Evolutionary conservation across 2,888 invertebrate species (phyloP), one percentile per base, ranked within the genome.

Genomic region (Dryomyza anilis): DNA sequence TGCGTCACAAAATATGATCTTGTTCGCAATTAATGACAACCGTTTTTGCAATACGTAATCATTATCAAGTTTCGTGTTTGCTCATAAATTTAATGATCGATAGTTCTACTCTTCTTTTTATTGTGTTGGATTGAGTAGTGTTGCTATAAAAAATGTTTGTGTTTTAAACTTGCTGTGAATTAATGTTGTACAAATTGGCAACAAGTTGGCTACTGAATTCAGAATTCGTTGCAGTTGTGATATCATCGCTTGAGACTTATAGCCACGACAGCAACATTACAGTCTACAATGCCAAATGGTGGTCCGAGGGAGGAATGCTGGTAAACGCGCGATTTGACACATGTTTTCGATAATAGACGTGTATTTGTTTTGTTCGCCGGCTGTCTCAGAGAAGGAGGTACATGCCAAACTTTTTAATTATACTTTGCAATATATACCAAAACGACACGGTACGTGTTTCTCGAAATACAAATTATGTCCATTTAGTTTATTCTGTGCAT

Each of bases 141-240:
- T 52, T 58, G 50, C 43, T 63, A 43, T 60, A 21, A 25, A 25
- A 60, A 60, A 48, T 48, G 30, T 36, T 55, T 69, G 63, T 63
- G 68, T 68, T 69, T 67, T 66, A 67, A 69, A 71, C 39, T 46
- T 52, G 46, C 68, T 69, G 65, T 68, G 67, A 72, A 70, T 70
- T 72, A 72, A 69, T 70, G 71, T 72, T 66, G 65, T 65, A 70
- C 71, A 72, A 72, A 70, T 70, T 72, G 70, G 65, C 65, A 66
- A 69, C 70, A 71, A 59, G 67, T 65, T 64, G 43, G 33, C 58
- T 61, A 53, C 57, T 48, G 21, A 36, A 55, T 33, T 55, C 23
- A 27, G n/a, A n/a, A 27, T 27, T 52, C 16, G 29, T 10, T 23
- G 36, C 36, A 36, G 12, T 33, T 19, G 14, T 21, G 36, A 36